phyloP scores from a whole-genome alignment of 2,113 vertebrate genomes.

The Prunella fulvescens region DNA sequence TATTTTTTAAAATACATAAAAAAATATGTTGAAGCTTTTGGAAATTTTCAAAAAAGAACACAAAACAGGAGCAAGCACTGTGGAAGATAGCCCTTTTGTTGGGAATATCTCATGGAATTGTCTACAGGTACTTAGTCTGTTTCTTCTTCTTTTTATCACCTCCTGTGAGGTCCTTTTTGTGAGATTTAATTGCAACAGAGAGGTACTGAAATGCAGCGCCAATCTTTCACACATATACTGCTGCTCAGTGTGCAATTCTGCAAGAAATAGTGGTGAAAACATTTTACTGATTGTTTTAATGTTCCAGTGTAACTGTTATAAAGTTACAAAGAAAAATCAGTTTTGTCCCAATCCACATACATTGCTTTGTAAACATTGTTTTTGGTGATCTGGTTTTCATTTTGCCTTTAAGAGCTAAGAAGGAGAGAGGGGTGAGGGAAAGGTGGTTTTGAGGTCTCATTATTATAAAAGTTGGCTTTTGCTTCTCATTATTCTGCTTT shows the following conservation, averaged over 20 bases:
- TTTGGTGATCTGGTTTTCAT: not conserved
- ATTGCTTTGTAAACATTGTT: not conserved
- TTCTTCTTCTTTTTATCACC: not conserved
- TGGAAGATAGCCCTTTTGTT: not conserved
- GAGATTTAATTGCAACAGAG: not conserved
- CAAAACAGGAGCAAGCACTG: not conserved
- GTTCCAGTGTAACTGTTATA: not conserved
- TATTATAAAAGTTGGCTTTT: too few species aligned
- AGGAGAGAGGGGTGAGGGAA: not conserved
- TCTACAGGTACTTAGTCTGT: not conserved
- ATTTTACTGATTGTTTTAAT: not conserved
- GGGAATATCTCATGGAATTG: not conserved
- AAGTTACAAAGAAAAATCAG: not conserved
- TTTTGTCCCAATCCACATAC: not conserved
- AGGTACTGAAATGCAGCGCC: rapidly evolving
- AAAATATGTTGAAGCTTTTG: not conserved
- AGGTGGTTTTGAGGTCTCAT: not conserved
- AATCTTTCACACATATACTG: not conserved
- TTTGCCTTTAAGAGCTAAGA: not conserved
- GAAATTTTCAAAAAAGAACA: not conserved
- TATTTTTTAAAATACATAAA: not conserved
- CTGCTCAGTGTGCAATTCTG: not conserved
- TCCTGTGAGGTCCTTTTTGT: not conserved
- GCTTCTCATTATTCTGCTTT: not conserved
- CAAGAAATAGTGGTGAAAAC: not conserved